Conservation (phyloP, 2,888 invertebrate species). For the Lacanobia wlatinum region DNA sequence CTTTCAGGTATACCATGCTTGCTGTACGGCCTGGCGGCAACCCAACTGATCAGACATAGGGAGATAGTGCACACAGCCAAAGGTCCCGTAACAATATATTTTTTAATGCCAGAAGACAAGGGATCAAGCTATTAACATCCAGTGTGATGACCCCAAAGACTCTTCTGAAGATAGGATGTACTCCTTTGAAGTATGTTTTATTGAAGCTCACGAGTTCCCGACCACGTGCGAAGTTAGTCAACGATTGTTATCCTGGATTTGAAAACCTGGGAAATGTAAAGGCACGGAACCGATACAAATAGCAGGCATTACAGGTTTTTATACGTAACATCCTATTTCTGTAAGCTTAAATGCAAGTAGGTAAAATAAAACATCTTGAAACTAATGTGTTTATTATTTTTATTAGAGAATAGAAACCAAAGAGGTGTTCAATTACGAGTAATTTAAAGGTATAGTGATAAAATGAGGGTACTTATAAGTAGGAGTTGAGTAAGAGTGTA, state of each 20-base stretch:
- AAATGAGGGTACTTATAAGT: no score
- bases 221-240: no score
- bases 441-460: neutral
- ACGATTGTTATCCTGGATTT: no score
- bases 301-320: neutral
- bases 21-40: slow-evolving; percentile 97
- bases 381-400: neutral
- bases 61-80: slow-evolving; percentile 94
- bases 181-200: neutral
- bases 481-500: no score
- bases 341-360: neutral
- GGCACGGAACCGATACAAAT: neutral
- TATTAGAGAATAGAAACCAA: no score
- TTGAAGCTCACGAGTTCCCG: no score
- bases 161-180: neutral
- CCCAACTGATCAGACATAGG: slow-evolving; percentile 94
- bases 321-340: neutral
- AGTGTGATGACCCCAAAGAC: neutral
- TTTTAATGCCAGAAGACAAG: slow-evolving; percentile 97
- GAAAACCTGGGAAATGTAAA: neutral
- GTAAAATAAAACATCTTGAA: slow-evolving; percentile 7
- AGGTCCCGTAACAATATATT: slow-evolving; percentile 95
- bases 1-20: slow-evolving; percentile 96
- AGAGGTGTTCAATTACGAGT: neutral
- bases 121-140: slow-evolving; percentile 91